Base-by-base conservation (phyloP, 2,797 vertebrate species). In the Malurus splendens region DNA sequence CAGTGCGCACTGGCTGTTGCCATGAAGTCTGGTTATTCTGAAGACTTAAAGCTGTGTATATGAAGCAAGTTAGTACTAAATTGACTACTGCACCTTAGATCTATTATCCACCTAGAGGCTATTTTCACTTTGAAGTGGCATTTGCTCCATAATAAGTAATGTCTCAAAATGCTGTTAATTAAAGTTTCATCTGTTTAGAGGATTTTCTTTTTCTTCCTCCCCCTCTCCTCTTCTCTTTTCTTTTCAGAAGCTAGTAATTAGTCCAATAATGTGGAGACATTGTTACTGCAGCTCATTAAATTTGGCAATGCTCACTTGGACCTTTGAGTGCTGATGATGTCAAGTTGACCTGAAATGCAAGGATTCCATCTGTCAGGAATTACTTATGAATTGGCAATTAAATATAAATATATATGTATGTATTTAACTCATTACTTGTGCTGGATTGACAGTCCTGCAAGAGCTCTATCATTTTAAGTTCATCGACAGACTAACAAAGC, bases 131-230 rank as follows among this genome's bases (percentile, higher is more conserved):
- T 94, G 85, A 95, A 89, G 91, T 82, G 87, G 82, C 86, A 54
- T 94, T 96, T 90, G 84, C 66, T 96, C 77, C 39, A 18, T 86
- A 92, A 89, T 79, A 96, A 92, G 68, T 79, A 76, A 87, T 1
- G 25, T 93, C 62, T 94, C 85, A 89, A 95, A 95, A 91, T 84
- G 77, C 55, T 88, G 83, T 96, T 96, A 95, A 96, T 95, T 96
- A 95, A 95, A 95, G 86, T 93, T 95, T 96, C 83, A 81, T 95
- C 91, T 93, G 91, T 94, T 96, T 95, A 82, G 76, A 91, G 45
- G 77, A 66, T 82, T 95, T 92, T 84, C 36, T 51, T 81, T 51
- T 62, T 66, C 70, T 64, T 56, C 27, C 42, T 27, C 78, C 59
- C 24, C 8, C 30, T 48, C 9, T 61, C 22, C 13, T 66, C 52